Evolutionary conservation across 1,140 invertebrate species (phyloP).

Genomic region (Linepithema humile): DNA sequence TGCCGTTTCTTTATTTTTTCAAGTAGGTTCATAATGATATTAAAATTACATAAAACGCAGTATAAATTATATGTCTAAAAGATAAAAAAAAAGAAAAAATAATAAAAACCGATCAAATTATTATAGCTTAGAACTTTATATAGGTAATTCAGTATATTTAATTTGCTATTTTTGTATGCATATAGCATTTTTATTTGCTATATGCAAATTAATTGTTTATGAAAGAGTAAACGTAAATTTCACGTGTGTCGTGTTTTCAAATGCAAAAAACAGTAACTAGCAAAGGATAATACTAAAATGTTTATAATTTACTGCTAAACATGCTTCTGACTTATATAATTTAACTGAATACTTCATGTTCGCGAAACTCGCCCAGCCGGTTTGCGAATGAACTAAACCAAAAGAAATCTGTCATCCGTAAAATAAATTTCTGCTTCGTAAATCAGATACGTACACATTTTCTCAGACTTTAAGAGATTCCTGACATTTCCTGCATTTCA

Average conservation of each 20-base stretch:
- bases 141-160: too few species aligned
- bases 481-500: neutral
- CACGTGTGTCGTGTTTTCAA: neutral
- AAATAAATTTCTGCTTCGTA: neutral
- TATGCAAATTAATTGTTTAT: neutral
- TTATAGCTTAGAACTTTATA: too few species aligned
- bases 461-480: neutral
- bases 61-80: too few species aligned
- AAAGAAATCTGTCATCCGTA: neutral
- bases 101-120: too few species aligned
- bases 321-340: conserved; percentile 20
- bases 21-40: too few species aligned
- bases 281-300: neutral
- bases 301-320: neutral
- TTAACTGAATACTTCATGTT: neutral
- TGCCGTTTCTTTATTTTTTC: too few species aligned
- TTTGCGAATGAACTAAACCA: neutral
- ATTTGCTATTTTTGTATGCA: neutral
- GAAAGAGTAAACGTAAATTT: neutral
- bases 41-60: too few species aligned
- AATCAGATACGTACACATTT: neutral
- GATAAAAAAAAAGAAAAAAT: too few species aligned
- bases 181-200: too few species aligned
- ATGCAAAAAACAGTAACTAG: neutral
- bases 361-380: conserved; percentile 13